Base-by-base conservation (phyloP, 2,797 vertebrate genomes). In the Amazona ochrocephala region DNA sequence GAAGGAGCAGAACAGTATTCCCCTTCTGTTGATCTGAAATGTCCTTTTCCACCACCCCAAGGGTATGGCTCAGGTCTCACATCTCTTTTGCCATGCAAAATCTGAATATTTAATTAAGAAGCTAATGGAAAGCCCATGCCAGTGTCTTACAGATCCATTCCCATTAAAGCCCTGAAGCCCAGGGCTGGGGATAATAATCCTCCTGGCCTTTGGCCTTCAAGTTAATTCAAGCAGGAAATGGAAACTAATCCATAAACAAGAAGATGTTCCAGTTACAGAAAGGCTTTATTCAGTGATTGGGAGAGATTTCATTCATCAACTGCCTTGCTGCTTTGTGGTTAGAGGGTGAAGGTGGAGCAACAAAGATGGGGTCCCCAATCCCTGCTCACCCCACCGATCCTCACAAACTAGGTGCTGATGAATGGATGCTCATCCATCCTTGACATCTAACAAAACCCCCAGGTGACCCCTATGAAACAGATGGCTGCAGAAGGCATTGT, bases 241-340 rank as follows among this genome's bases (percentile, higher is more conserved):
- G 70, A 39, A 95, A 84, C 86, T 56, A 82, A 93, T 87, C 77
- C 84, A 86, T 50, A 84, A 87, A 51, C 0, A n/a, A 79, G 73
- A 81, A 81, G 87, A 76, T n/a, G 72, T 71, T 89, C 84, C 76
- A 79, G 84, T 71, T 90, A 66, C 10, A 18, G 56, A 0, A 5
- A 90, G 76, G 45, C 42, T 94, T 96, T 78, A 88, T 91, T 88
- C 47, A 75, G 80, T 16, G 32, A 61, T 6, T 0, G 54, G 21
- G n/a, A 29, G 39, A 84, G 73, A 64, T 77, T 88, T 75, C 73
- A 75, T 92, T 93, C 80, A 94, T 88, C 88, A 92, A 32, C 32
- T 6, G 1, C 17, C 68, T 84, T 5, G 0, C 42, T 45, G 65
- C 56, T 87, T 66, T 29, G 48, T 0, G 0, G 64, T 73, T 51